A percentile compares a stretch with the other conserved stretches of the same genome.
These are phyloP conservation scores for Musca vetustissima DNA, from an alignment of 1,140 invertebrate species.

Conservation along the genomic window DNA sequence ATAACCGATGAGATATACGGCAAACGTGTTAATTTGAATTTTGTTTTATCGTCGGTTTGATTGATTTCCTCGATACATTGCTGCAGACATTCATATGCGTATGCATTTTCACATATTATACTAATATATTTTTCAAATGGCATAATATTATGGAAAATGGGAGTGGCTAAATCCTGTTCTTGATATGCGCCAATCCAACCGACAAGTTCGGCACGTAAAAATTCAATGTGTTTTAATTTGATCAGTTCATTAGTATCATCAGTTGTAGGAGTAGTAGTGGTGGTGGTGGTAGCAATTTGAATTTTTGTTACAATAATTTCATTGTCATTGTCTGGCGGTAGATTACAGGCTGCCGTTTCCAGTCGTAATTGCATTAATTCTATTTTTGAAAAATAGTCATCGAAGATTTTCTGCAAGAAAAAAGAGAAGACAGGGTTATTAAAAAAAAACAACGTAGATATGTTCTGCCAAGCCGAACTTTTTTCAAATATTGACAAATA, in stretches of 20 bases:
- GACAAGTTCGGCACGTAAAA: constrained; percentile 11
- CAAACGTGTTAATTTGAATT: not conserved
- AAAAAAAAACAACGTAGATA: too few species aligned
- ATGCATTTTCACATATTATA: constrained; percentile 18
- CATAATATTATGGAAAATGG: constrained; percentile 17
- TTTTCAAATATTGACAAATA: too few species aligned
- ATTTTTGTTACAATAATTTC: constrained; percentile 20
- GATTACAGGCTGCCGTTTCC: not conserved
- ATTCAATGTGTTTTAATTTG: not conserved
- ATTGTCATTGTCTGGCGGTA: not conserved
- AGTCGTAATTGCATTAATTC: constrained; percentile 21
- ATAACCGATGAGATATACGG: not conserved
- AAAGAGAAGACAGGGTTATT: too few species aligned
- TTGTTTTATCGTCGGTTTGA: not conserved
- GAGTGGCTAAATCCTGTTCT: not conserved
- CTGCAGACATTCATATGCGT: constrained; percentile 19
- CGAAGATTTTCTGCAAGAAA: too few species aligned
- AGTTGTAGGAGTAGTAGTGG: too few species aligned
- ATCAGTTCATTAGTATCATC: not conserved
- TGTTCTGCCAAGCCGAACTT: too few species aligned
- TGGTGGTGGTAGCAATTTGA: not conserved
- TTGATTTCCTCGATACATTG: constrained; percentile 5
- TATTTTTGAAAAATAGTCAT: not conserved
- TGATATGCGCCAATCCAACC: constrained; percentile 18
- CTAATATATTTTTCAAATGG: constrained; percentile 8